Evolutionary conservation across 2,888 invertebrate genomes (phyloP), one percentile per base, ranked within the genome.

Genomic region (Corythucha ciliata): DNA sequence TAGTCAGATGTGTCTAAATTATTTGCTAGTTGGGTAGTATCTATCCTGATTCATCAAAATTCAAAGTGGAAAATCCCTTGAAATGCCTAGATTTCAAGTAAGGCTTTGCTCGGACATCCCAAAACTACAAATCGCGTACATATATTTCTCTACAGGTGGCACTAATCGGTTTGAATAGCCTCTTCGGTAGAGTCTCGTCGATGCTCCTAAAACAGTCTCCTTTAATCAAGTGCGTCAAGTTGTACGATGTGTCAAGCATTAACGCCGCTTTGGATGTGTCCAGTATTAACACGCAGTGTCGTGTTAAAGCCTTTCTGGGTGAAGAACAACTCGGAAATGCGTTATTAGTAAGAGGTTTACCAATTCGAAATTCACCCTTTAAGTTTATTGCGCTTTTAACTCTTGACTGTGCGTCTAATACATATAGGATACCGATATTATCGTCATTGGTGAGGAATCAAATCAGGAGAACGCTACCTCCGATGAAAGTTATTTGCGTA

Each of bases 181-280:
- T 52, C 4, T 57, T 48, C 22, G 55, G 57, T 7, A 29, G 53
- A 20, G 37, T 47, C 10, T 51, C 57, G 8, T 52, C 54, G 7
- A 20, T 55, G 7, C 39, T 57, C 8, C 27, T 57, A 22, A 57
- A 55, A 21, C 50, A 50, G 29, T 55, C 50, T 7, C 52, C 41
- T 12, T 26, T 36, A 27, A 33, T 57, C 20, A 52, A 54, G 29
- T 53, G 54, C 21, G 29, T 57, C 7, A 48, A 41, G 22, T 48
- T 57, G 8, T 57, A 55, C 40, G 57, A 57, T 42, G 49, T 46
- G 7, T 34, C n/a, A 4, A 52, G 55, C 41, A 27, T 55, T 3
- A 41, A 40, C 14, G 27, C 54, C 7, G 57, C 52, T 7, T 22
- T 48, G 6, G 57, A 55, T 10, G 25, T 57, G 16, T 7, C 47